These are phyloP conservation scores for Amphimallon solstitiale DNA, from an alignment of 2,888 invertebrate genomes.

Conservation along the genomic window DNA sequence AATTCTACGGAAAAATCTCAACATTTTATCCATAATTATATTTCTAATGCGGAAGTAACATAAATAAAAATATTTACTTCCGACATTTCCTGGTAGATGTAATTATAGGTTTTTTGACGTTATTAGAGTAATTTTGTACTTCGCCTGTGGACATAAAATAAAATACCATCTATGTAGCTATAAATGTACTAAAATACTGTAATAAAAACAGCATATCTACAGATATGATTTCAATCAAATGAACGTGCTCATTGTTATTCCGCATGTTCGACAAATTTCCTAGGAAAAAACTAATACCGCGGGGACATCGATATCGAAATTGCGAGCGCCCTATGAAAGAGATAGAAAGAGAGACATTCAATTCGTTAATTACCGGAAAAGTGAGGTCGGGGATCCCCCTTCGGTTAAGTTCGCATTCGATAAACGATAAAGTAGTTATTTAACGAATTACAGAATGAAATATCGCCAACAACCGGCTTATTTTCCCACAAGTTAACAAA, in stretches of 20 bases:
- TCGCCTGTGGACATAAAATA: too few species aligned
- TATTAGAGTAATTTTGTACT: too few species aligned
- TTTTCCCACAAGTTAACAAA: slow-evolving; percentile 29
- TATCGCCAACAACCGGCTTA: slow-evolving; percentile 27
- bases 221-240: too few species aligned
- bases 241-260: background rate
- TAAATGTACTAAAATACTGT: too few species aligned
- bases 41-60: too few species aligned
- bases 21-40: too few species aligned
- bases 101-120: too few species aligned
- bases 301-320: background rate
- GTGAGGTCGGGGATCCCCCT: background rate
- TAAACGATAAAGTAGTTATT: slow-evolving; percentile 25
- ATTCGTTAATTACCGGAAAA: slow-evolving; percentile 27
- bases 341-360: slow-evolving; percentile 5
- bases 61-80: too few species aligned
- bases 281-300: background rate
- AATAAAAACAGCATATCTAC: too few species aligned
- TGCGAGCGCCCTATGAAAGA: background rate
- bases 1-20: too few species aligned
- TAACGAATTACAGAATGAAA: slow-evolving; percentile 27
- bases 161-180: too few species aligned
- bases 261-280: background rate
- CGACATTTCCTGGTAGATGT: too few species aligned
- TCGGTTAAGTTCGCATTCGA: slow-evolving; percentile 26